Base-by-base conservation (phyloP, 2,797 vertebrate genomes). In the Macropus fuliginosus region DNA sequence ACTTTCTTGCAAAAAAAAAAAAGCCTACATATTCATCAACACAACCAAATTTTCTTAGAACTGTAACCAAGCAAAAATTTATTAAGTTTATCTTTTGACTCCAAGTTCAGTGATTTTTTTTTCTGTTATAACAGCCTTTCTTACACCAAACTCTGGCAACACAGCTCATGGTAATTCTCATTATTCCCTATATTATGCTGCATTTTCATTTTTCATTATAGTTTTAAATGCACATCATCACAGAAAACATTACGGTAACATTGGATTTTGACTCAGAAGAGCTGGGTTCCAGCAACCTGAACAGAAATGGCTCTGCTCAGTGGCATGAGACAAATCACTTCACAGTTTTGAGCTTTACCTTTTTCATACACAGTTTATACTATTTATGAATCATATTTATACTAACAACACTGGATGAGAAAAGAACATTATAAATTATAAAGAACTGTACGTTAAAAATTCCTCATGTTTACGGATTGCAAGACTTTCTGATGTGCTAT, bases 1-100 rank as follows among this genome's bases (percentile, higher is more conserved):
- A 57, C 3, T 93, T 93, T 95, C 93, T 96, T 14, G 89, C 46
- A 46, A 46, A 29, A 59, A 93, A 91, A 91, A 62, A 90, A 92
- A 54, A 94, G 55, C 59, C 11, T 62, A n/a, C 5, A n/a, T n/a
- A n/a, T 5, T 66, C 62, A n/a, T n/a, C 62, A n/a, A n/a, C 29
- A 31, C 4, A 31, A 12, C 59, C 12, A 34, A 62, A 34, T 12
- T 66, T 66, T 66, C 62, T 66, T 66, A 66, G 34, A n/a, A 74
- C 2, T 40, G 16, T 40, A 74, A 74, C n/a, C 27, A 40, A 40
- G 62, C 14, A 74, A 40, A 74, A 74, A 74, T 34, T 66, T 66
- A n/a, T n/a, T n/a, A n/a, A 62, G 6, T 34, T 11, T 3, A 62
- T 62, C 31, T 62, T 66, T 66, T n/a, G 13, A 66, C 62, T n/a